These are phyloP conservation scores for Pseudopipra pipra DNA, from an alignment of 2,113 vertebrate genomes.

Conservation along the genomic window DNA sequence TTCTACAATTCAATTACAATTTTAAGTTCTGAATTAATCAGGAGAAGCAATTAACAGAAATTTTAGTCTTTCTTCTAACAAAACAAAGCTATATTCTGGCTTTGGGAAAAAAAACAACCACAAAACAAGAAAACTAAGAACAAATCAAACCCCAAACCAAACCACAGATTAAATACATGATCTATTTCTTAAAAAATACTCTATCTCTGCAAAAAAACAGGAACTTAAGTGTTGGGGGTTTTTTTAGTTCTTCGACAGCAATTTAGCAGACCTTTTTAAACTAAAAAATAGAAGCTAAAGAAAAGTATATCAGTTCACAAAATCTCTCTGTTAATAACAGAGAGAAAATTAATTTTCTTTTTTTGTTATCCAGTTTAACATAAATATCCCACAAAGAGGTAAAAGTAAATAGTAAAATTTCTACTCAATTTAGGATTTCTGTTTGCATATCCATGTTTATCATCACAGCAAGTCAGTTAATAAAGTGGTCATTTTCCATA, in stretches of 20 bases:
- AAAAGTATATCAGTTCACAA: neutral
- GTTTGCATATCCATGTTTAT: neutral
- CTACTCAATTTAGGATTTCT: neutral
- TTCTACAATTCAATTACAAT: neutral
- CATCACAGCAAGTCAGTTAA: neutral
- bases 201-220: fast-evolving
- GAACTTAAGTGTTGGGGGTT: neutral
- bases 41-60: neutral
- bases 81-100: neutral
- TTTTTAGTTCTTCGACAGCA: neutral
- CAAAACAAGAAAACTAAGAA: neutral
- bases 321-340: neutral
- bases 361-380: neutral
- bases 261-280: neutral
- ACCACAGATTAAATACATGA: neutral
- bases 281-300: neutral
- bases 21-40: neutral
- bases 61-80: neutral
- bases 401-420: neutral
- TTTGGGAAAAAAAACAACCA: neutral
- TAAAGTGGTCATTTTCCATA: neutral
- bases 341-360: neutral
- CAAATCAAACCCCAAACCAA: fast-evolving
- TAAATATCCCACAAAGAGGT: neutral
- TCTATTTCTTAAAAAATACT: neutral